A percentile compares a stretch with the other conserved stretches of the same genome.
Evolutionary conservation across 1,140 invertebrate genomes (phyloP).

Genomic region (Eupristina koningsbergeri): DNA sequence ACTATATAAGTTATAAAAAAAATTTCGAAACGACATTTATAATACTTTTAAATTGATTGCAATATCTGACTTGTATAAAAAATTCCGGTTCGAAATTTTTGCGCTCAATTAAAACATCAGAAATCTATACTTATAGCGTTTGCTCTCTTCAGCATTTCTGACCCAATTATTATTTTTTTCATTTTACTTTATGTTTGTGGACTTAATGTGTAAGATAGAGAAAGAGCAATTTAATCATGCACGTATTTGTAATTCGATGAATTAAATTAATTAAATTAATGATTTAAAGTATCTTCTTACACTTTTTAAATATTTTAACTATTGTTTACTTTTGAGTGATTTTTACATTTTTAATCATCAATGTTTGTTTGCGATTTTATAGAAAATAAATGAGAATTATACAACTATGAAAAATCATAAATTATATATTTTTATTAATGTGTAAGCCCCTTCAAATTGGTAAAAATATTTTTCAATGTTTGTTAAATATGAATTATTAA

Average conservation of each 20-base stretch:
- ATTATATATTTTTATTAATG: constrained; percentile 10
- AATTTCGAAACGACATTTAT: too few species aligned
- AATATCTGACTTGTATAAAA: background rate
- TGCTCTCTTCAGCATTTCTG: background rate
- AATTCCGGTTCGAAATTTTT: background rate
- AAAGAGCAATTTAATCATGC: too few species aligned
- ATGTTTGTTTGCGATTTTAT: background rate
- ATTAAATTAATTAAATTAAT: too few species aligned
- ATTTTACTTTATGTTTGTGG: background rate
- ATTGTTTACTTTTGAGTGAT: constrained; percentile 20
- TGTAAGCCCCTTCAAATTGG: background rate
- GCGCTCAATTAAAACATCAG: constrained; percentile 36
- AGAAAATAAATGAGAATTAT: constrained; percentile 1
- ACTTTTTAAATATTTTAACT: constrained; percentile 36
- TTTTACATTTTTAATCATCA: background rate
- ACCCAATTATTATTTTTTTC: constrained; percentile 39
- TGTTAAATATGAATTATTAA: background rate
- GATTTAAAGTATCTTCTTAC: constrained; percentile 40
- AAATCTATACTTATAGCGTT: constrained; percentile 13
- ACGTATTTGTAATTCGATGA: constrained; percentile 10
- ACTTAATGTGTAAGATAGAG: constrained; percentile 4
- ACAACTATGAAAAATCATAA: background rate
- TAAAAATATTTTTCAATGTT: background rate
- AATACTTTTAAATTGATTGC: too few species aligned
- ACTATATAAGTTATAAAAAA: too few species aligned